Base-by-base conservation (phyloP, 2,113 vertebrate species). In the Amphilophus citrinellus region DNA sequence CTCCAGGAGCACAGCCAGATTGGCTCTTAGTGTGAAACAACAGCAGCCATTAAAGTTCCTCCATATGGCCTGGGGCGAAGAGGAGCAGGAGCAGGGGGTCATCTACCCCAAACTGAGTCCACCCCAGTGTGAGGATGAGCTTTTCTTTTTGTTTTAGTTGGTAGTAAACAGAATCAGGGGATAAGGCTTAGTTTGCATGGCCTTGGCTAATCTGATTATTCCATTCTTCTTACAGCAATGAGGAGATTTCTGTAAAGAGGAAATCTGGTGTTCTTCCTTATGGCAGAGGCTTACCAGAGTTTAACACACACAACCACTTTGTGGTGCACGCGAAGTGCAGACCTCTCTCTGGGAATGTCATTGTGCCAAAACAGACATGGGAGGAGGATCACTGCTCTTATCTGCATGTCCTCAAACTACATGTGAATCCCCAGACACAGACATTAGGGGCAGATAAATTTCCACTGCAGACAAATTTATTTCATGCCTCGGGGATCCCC, bases 41-140 rank as follows among this genome's bases (percentile, higher is more conserved):
- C 80, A 87, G 87, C 81, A 44, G 68, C 85, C 76, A 88, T 92
- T 87, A 92, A 87, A 81, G 77, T 75, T 30, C 80, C 86, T 60
- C 76, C 22, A 59, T 80, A 68, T 5, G 61, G 86, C 82, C 80
- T 5, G 80, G 50, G 83, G 73, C 50, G 4, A 18, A 61, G 56
- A 18, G 30, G 68, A 7, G 18, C 44, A 37, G 59, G 59, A 20
- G 27, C 37, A 5, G 63, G 18, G 37, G 53, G 30, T 7, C 7
- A 15, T 58, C 17, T 68, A 76, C 9, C 57, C 66, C 27, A 66
- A 22, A 66, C n/a, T 1, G 53, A 50, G 37, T 57, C 39, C 24
- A 22, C 24, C 81, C 20, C 78, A 57, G 42, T 4, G 58, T 58
- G 66, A 77, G 20, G 30, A 32, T 20, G 22, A 68, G 17, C 73